Evolutionary conservation across 1,140 invertebrate species (phyloP).

Genomic region (Calosoma granatense): DNA sequence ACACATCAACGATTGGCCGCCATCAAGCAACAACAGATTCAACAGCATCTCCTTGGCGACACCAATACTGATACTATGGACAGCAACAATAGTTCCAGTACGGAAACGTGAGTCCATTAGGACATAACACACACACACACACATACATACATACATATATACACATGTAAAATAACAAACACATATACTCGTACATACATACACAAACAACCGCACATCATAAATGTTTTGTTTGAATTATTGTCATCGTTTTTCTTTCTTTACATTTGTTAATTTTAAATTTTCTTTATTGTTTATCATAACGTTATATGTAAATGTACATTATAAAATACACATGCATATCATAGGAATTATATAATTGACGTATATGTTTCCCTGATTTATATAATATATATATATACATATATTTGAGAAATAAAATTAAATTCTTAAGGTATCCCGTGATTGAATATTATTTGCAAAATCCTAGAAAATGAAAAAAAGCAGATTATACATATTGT

Average conservation of each 20-base stretch:
- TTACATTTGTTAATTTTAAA: background rate
- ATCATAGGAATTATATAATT: constrained; percentile 5
- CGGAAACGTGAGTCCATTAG: constrained; percentile 25
- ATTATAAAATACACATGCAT: background rate
- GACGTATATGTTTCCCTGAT: no score
- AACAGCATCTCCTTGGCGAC: constrained; percentile 25
- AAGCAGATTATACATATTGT: background rate
- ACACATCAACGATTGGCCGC: constrained; percentile 79
- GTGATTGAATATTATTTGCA: background rate
- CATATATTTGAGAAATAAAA: constrained; percentile 5
- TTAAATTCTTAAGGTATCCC: background rate
- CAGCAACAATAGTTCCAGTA: constrained; percentile 30
- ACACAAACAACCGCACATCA: background rate
- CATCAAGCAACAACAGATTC: constrained; percentile 48
- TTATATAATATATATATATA: background rate
- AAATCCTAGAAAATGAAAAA: background rate
- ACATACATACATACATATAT: background rate
- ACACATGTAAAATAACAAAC: background rate
- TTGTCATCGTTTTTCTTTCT: background rate
- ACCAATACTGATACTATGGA: constrained; percentile 27
- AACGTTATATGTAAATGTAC: background rate
- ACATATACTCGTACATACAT: background rate
- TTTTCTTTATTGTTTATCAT: background rate
- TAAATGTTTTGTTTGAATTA: background rate
- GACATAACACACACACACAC: background rate